A percentile compares a stretch with the other conserved stretches of the same genome.
Evolutionary conservation across 2,797 vertebrate species (phyloP).

Genomic region (Novumbra hubbsi): DNA sequence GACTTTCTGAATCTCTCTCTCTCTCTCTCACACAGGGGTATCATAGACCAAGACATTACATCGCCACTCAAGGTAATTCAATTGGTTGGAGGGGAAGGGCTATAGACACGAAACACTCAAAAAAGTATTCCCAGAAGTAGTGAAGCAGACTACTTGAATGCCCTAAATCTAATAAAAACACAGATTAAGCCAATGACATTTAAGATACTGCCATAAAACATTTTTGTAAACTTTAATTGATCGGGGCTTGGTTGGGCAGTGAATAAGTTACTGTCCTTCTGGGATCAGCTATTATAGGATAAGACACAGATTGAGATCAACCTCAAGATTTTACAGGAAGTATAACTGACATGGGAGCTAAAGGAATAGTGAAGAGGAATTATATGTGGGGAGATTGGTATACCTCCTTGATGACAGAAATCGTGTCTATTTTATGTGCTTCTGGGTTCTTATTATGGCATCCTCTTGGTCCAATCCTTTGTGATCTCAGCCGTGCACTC

Average conservation of each 20-base stretch:
- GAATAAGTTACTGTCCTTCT: constrained; percentile 14
- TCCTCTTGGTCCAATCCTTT: neutral
- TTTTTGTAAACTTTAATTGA: constrained; percentile 45
- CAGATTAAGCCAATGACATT: constrained; percentile 60
- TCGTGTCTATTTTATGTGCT: neutral
- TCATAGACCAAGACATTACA: constrained; percentile 93
- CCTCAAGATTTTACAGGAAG: neutral
- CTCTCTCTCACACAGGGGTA: constrained; percentile 79
- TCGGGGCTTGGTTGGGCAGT: constrained; percentile 26
- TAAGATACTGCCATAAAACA: constrained; percentile 53
- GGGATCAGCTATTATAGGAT: constrained; percentile 5
- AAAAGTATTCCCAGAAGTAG: constrained; percentile 48
- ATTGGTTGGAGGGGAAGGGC: constrained; percentile 39
- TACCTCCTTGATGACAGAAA: neutral
- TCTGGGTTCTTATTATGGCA: neutral
- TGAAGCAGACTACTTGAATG: constrained; percentile 57
- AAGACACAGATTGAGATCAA: constrained; percentile 15
- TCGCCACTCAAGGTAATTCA: constrained; percentile 93
- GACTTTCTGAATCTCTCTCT: too few species aligned
- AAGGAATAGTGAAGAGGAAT: neutral
- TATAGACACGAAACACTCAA: constrained; percentile 31
- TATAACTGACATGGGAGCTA: neutral
- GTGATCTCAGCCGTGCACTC: neutral
- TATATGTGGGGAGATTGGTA: neutral
- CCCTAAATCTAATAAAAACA: constrained; percentile 58